Percentiles rank a stretch among this genome's conserved stretches.
These are phyloP conservation scores for Gopherus evgoodei DNA, from an alignment of 2,113 vertebrate species.

Conservation along the genomic window DNA sequence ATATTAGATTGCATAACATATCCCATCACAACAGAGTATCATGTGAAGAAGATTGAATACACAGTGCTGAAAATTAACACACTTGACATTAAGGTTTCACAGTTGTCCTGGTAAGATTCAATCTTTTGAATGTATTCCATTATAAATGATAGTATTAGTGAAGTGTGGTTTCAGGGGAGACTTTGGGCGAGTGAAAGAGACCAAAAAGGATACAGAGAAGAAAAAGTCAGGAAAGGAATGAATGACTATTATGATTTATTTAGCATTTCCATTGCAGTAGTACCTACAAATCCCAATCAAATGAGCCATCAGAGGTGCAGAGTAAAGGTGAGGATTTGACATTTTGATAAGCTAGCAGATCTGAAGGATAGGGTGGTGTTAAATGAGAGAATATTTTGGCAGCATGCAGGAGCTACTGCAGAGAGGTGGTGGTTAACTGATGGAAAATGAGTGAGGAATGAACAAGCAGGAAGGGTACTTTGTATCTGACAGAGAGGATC, in stretches of 20 bases:
- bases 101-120: neutral
- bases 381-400: neutral
- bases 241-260: neutral
- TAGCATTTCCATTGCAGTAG: neutral
- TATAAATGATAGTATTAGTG: neutral
- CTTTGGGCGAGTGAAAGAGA: neutral
- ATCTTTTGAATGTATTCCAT: neutral
- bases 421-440: neutral
- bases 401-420: neutral
- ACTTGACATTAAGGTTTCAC: neutral
- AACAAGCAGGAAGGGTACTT: neutral
- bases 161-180: neutral
- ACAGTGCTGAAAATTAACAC: neutral
- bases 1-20: neutral
- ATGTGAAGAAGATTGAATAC: neutral
- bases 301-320: neutral
- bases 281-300: fast-evolving
- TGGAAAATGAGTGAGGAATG: neutral
- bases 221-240: neutral
- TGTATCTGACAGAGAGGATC: neutral
- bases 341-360: fast-evolving
- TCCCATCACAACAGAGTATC: neutral
- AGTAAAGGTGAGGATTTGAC: neutral
- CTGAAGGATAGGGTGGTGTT: neutral
- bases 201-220: neutral